Evolutionary conservation across 1,140 invertebrate species (phyloP), one percentile per base, ranked within the genome.

Genomic region (Caerostris extrusa): DNA sequence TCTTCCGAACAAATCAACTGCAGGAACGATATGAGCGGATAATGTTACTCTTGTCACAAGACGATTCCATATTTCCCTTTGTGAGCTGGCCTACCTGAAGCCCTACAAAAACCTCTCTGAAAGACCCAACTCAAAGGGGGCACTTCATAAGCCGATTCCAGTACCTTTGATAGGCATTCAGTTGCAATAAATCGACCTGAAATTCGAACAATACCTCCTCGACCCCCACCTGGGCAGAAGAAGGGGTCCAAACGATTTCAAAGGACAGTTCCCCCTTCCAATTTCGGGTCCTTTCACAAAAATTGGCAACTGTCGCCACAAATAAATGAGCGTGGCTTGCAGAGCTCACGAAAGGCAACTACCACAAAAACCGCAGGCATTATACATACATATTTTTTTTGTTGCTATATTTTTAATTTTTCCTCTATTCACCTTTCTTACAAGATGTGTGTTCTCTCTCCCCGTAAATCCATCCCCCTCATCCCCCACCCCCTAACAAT

Each of bases 231-330:
- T 57, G 17, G 55, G 82, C n/a, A 3, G 56, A 55, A 55, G 82
- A 34, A 57, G 53, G 61, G 12, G 12, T 14, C 55, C 64, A 34
- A 34, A 34, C 34, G 56, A 34, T 7, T 83, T 83, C 57, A 34
- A 57, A 34, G 7, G 86, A 34, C 60, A 19, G 19, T 7, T n/a
- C 57, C 14, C n/a, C 57, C 17, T 34, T 50, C 55, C 57, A 69
- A 83, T 69, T 81, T 91, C 56, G 53, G 90, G 69, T 8, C 57
- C 77, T 82, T 91, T 91, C 57, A 55, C 71, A 55, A 14, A 60
- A 90, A 82, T 58, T 91, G 19, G 90, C 90, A 91, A 91, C 90
- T 91, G 90, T 91, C 90, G 71, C 69, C 71, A 71, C 60, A 91
- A 91, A 91, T 91, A 91, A 91, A 91, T 82, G 90, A 91, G 19